Base-by-base conservation (phyloP, 2,113 vertebrate species). In the Hoplias malabaricus region DNA sequence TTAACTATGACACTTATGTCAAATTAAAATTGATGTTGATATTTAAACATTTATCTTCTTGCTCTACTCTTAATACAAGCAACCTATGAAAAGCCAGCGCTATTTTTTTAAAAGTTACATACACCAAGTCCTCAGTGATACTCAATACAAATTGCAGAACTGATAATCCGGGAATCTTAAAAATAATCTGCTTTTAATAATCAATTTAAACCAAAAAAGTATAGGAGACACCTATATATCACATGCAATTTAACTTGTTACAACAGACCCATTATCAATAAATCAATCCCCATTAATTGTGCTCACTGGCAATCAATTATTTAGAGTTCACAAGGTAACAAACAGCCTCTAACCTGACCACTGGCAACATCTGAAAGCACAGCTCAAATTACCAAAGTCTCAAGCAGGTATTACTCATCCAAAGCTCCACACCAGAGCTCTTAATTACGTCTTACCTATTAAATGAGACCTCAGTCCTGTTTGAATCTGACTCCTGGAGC, bases 341-440 rank as follows among this genome's bases (percentile, higher is more conserved):
- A 27, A 63, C 54, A 70, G 42, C 34, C 50, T 63, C 81, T 86
- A 87, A 87, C 48, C 48, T 23, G 21, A 53, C 7, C 87, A 85
- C 85, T 71, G 80, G 87, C 74, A 74, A 78, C 65, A 59, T 75
- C 84, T n/a, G n/a, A 86, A 83, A 88, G 82, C 86, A 78, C 75
- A 57, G 72, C 79, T 67, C 54, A 83, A 43, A 50, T 19, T 46
- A 54, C 33, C 54, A n/a, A 59, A 40, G 57, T 25, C 36, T 46
- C 66, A 29, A 54, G 29, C 63, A 40, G 43, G 46, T 42, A 46
- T 74, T 9, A 43, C 53, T 23, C 16, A 16, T 3, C n/a, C 48
- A 54, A 75, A 62, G 23, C 65, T 36, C 5, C 23, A 29, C 14
- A 23, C 31, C 23, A n/a, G 34, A 56, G 13, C 12, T 14, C 16